These are phyloP conservation scores for Troglohyphantes excavatus DNA, from an alignment of 2,888 invertebrate species.

Conservation along the genomic window DNA sequence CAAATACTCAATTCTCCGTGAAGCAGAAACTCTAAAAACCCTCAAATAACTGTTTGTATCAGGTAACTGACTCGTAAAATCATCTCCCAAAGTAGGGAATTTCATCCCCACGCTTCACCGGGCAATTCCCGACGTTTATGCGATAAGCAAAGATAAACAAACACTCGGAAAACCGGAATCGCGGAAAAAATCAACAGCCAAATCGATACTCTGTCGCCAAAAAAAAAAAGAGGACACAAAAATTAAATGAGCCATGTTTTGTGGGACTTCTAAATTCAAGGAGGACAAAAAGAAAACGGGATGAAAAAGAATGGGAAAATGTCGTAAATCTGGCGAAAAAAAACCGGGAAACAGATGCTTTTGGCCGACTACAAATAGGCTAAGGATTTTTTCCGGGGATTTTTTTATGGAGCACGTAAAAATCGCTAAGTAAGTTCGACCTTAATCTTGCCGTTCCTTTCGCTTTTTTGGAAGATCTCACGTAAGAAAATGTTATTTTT, in stretches of 20 bases:
- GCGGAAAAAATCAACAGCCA: not conserved
- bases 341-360: conserved; percentile 52
- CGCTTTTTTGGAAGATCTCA: conserved; percentile 45
- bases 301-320: conserved; percentile 13
- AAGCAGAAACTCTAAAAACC: not conserved
- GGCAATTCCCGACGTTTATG: not conserved
- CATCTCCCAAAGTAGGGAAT: not conserved
- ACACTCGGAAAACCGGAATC: not conserved
- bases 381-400: conserved; percentile 22
- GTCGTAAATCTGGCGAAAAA: not conserved
- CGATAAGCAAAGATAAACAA: conserved; percentile 13
- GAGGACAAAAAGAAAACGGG: conserved; percentile 11
- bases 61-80: conserved; percentile 13
- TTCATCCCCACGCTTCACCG: not conserved
- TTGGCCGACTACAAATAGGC: conserved; percentile 55
- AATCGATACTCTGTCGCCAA: conserved; percentile 35
- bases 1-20: not conserved
- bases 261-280: conserved; percentile 10
- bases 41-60: conserved; percentile 22
- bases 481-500: conserved; percentile 8
- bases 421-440: conserved; percentile 39
- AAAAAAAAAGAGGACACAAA: conserved; percentile 14
- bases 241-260: conserved; percentile 45
- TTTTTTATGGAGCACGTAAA: conserved; percentile 20
- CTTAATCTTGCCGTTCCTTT: conserved; percentile 34